These are phyloP conservation scores for Hyperoplus immaculatus DNA, from an alignment of 2,797 vertebrate genomes.

Conservation along the genomic window DNA sequence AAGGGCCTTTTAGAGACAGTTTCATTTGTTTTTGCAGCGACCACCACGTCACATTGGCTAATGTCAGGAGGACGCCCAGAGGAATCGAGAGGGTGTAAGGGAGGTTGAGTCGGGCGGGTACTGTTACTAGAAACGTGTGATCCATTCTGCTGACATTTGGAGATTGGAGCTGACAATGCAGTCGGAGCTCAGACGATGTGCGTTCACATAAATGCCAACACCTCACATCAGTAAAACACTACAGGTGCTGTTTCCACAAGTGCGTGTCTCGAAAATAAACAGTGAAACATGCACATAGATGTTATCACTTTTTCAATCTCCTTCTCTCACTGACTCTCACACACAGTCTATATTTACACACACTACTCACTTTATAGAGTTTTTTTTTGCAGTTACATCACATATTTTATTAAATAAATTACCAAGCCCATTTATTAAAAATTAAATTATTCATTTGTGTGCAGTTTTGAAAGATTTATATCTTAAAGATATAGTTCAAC, in stretches of 20 bases:
- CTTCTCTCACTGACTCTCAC: conserved; percentile 21
- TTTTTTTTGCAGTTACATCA: conserved; percentile 40
- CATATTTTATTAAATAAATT: conserved; percentile 29
- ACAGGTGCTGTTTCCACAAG: conserved; percentile 13
- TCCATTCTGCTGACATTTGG: conserved; percentile 52
- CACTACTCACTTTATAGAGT: conserved; percentile 23
- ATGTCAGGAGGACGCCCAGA: conserved; percentile 50
- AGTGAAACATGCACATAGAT: conserved; percentile 19
- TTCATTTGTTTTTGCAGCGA: conserved; percentile 63
- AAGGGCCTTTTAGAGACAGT: conserved; percentile 51
- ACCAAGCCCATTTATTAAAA: not conserved
- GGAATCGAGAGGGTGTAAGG: not conserved
- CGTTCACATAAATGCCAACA: conserved; percentile 17
- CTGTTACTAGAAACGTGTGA: conserved; percentile 50
- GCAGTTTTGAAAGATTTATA: not conserved
- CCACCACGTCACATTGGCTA: conserved; percentile 53
- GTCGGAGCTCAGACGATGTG: conserved; percentile 32
- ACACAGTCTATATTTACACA: conserved; percentile 54
- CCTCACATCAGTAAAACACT: conserved; percentile 17
- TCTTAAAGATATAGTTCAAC: not conserved
- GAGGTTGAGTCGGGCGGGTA: conserved; percentile 18
- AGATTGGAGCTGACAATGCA: conserved; percentile 29
- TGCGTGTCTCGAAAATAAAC: conserved; percentile 18
- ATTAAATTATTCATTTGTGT: not conserved
- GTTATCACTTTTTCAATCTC: not conserved